Conservation (phyloP, 2,888 invertebrate species). For the Adelphocoris suturalis region DNA sequence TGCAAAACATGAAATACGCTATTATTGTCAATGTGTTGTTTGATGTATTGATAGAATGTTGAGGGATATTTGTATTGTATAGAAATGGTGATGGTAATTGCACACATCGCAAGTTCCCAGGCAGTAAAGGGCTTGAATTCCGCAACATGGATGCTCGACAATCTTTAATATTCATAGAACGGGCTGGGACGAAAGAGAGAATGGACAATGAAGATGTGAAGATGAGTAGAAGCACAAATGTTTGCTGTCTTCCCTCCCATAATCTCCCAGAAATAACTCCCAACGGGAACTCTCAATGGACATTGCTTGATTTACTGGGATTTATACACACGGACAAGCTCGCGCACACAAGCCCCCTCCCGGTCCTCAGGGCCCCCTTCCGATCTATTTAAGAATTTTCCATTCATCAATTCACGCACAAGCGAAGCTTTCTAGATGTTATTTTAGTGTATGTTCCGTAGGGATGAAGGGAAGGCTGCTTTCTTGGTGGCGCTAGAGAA, state of each 20-base stretch:
- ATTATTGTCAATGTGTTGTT: too few relatives aligned
- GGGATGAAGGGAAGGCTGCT: slow-evolving; percentile 17
- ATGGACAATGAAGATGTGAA: slow-evolving; percentile 17
- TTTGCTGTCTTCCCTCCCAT: slow-evolving; percentile 56
- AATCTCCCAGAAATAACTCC: slow-evolving; percentile 55
- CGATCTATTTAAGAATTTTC: slow-evolving; percentile 65
- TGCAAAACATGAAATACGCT: too few relatives aligned
- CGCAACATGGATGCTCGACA: too few relatives aligned
- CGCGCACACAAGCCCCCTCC: not conserved
- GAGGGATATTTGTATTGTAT: too few relatives aligned
- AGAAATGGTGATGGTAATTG: too few relatives aligned
- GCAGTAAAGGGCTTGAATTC: too few relatives aligned
- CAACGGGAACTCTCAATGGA: slow-evolving; percentile 61
- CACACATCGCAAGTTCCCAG: too few relatives aligned
- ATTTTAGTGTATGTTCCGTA: slow-evolving; percentile 48
- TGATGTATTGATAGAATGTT: too few relatives aligned
- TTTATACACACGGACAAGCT: slow-evolving; percentile 57
- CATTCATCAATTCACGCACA: slow-evolving; percentile 65
- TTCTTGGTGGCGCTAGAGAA: slow-evolving; percentile 64
- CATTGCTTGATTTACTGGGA: slow-evolving; percentile 67
- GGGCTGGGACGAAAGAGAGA: not conserved
- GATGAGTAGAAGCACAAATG: slow-evolving; percentile 49
- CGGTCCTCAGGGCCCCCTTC: not conserved
- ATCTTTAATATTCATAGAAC: too few relatives aligned
- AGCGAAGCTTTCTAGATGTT: slow-evolving; percentile 40